Conservation (phyloP, 1,140 invertebrate genomes). For the Andricus grossulariae region DNA sequence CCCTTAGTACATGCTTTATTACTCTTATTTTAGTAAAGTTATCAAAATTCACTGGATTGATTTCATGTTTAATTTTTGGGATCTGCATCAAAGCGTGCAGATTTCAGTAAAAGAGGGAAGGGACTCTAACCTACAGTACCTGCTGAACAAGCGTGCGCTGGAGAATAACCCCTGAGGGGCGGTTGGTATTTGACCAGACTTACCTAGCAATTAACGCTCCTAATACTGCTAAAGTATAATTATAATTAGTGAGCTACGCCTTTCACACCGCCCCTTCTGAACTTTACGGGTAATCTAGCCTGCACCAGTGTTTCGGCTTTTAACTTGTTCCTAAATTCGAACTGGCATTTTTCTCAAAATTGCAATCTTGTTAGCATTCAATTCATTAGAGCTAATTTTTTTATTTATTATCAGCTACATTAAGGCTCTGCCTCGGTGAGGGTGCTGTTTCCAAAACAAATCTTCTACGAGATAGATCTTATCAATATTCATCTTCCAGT, state of each 20-base stretch:
- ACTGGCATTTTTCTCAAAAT: conserved; percentile 1
- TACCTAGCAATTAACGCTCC: conserved; percentile 73
- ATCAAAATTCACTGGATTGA: background rate
- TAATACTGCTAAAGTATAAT: conserved; percentile 74
- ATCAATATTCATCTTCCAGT: no score
- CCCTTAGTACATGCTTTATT: no score
- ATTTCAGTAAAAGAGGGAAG: background rate
- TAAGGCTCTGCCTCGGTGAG: no score
- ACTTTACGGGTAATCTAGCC: conserved; percentile 43
- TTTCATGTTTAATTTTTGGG: conserved; percentile 16
- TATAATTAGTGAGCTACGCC: conserved; percentile 75
- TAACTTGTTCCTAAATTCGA: background rate
- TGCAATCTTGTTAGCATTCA: conserved; percentile 2
- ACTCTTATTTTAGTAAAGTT: no score
- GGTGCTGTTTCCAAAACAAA: no score
- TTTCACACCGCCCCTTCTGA: conserved; percentile 66
- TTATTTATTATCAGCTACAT: no score
- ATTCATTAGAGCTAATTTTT: no score
- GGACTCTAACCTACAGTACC: conserved; percentile 13
- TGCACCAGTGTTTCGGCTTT: background rate
- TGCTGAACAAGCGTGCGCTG: conserved; percentile 25
- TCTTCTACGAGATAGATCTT: no score
- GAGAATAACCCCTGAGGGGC: conserved; percentile 51
- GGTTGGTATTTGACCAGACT: conserved; percentile 70
- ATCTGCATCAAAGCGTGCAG: conserved; percentile 9